These are phyloP conservation scores for Habroteleia sp. DNA, from an alignment of 2,888 invertebrate genomes.

Conservation along the genomic window DNA sequence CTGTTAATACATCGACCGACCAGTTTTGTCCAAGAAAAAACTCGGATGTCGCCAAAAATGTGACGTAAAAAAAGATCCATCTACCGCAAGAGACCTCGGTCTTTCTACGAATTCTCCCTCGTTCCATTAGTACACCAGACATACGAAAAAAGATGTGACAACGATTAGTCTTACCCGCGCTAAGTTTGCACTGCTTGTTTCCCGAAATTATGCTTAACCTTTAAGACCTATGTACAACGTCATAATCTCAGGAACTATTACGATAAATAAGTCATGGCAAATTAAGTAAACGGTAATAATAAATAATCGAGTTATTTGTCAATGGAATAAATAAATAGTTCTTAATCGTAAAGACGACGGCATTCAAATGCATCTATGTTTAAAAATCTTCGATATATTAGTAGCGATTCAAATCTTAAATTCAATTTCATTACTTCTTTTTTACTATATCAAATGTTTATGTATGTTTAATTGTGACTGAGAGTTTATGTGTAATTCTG, in stretches of 20 bases:
- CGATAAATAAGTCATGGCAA: constrained; percentile 61
- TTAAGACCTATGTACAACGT: constrained; percentile 53
- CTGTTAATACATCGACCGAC: not conserved
- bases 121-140: not conserved
- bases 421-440: constrained; percentile 10
- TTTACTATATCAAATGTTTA: not conserved
- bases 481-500: not conserved
- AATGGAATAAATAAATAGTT: constrained; percentile 55
- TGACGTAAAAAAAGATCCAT: constrained; percentile 73
- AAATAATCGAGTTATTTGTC: constrained; percentile 56
- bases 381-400: constrained; percentile 10
- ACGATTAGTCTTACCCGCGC: constrained; percentile 4
- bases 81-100: constrained; percentile 65
- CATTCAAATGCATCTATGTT: constrained; percentile 53
- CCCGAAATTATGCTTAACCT: constrained; percentile 49
- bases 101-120: not conserved
- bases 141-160: too few relatives aligned
- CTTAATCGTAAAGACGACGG: constrained; percentile 36
- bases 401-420: constrained; percentile 36
- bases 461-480: not conserved
- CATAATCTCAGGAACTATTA: constrained; percentile 59
- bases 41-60: not conserved
- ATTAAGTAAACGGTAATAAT: constrained; percentile 58
- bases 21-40: not conserved
- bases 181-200: constrained; percentile 26